Percentiles rank a stretch among this genome's conserved stretches.
phyloP scores from a whole-genome alignment of 2,113 vertebrate species.

The Myrmecobius fasciatus region DNA sequence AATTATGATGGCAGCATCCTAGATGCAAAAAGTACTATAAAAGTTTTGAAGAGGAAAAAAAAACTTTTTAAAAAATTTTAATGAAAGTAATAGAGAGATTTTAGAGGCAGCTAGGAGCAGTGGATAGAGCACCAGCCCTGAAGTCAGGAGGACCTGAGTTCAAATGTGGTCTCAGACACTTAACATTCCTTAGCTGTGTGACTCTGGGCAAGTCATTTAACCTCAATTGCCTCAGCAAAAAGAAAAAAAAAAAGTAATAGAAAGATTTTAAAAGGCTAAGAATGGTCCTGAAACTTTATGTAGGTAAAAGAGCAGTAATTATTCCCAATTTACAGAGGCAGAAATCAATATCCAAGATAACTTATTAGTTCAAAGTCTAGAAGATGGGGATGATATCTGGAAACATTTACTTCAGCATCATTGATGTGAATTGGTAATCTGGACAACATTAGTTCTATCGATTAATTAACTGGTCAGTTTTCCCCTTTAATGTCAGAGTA shows the following conservation, averaged over 20 bases:
- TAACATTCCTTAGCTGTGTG: too few species aligned
- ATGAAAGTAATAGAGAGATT: background rate
- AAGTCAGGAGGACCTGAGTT: too few species aligned
- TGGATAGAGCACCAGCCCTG: too few species aligned
- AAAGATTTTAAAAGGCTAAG: background rate
- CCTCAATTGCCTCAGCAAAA: too few species aligned
- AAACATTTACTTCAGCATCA: background rate
- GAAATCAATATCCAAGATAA: background rate
- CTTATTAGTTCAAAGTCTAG: background rate
- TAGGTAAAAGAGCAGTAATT: background rate
- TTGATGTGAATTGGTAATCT: constrained; percentile 28
- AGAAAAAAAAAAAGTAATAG: background rate
- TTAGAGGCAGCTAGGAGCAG: too few species aligned
- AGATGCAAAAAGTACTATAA: background rate
- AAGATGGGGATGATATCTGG: background rate
- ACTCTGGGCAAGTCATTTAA: too few species aligned
- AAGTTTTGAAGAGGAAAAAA: background rate
- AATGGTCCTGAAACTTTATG: background rate
- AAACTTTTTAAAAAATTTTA: background rate
- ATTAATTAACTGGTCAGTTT: constrained; percentile 8
- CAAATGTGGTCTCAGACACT: too few species aligned
- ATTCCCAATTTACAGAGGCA: background rate
- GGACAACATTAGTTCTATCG: background rate
- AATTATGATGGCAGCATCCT: background rate
- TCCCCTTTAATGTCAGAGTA: background rate